Base-by-base conservation (phyloP, 2,797 vertebrate species). In the Kryptopterus vitreolus region DNA sequence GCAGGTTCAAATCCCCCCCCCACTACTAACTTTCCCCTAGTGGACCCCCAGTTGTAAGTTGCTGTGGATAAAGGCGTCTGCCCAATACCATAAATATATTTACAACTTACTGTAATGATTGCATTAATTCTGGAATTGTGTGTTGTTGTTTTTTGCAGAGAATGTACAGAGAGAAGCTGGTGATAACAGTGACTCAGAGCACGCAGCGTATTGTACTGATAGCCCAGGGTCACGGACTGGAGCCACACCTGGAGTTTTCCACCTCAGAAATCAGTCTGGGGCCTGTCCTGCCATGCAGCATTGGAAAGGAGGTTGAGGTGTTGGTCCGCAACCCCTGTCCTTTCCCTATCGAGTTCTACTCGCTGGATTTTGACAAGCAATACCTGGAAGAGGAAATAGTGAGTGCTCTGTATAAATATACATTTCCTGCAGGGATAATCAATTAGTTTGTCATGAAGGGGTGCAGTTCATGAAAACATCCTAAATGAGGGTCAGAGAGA, bases 331-430 rank as follows among this genome's bases (percentile, higher is more conserved):
- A 98, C 88, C 95, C 93, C 0, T 96, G 95, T 58, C 81, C 89
- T 38, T 98, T 96, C 77, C 95, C 96, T 16, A 81, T 97, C 0
- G 97, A 98, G 85, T 96, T 99, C 88, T 98, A 96, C 87, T 97
- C 92, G 0, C 66, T 98, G 87, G 96, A 98, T 73, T 94, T 94
- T 1, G 96, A 98, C 86, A 91, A 89, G 43, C 94, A 96, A 66
- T 95, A 97, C 82, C 85, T 94, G 11, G 80, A 92, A 58, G 96
- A 99, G 80, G 96, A 98, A 83, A 91, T 95, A 95, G 97, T 98
- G 68, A 87, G 83, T 4, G 7, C 33, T 69, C 16, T 46, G 18
- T 58, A 22, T n/a, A n/a, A n/a, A n/a, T n/a, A n/a, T n/a, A n/a
- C n/a, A n/a, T n/a, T n/a, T n/a, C n/a, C n/a, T n/a, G n/a, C n/a